These are phyloP conservation scores for Antidorcas marsupialis DNA, from an alignment of 2,113 vertebrate species.

Conservation along the genomic window DNA sequence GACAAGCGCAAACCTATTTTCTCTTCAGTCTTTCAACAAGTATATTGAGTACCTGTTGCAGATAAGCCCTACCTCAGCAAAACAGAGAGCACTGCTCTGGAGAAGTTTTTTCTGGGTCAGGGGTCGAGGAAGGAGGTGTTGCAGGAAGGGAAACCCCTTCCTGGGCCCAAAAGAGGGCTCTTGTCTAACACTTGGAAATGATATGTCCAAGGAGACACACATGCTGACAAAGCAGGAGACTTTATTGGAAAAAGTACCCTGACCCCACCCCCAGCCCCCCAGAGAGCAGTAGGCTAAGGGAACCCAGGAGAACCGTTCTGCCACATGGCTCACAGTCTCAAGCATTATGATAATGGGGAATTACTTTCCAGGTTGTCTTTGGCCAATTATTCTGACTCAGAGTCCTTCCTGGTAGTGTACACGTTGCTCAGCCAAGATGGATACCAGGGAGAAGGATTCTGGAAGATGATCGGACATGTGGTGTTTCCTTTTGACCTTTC, in stretches of 20 bases:
- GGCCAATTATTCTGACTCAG: neutral
- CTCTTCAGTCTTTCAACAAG: neutral
- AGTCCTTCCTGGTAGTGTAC: neutral
- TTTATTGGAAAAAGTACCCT: neutral
- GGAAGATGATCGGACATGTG: neutral
- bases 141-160: neutral
- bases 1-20: neutral
- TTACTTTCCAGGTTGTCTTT: neutral
- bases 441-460: neutral
- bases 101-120: neutral
- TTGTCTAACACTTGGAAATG: neutral
- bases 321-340: neutral
- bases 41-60: neutral
- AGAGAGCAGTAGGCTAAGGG: neutral
- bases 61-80: neutral
- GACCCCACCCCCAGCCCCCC: fast-evolving
- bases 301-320: neutral
- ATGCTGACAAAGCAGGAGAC: neutral
- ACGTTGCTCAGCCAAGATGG: neutral
- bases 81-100: neutral
- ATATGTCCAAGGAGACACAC: neutral
- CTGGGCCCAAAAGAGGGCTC: neutral
- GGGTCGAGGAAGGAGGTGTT: neutral
- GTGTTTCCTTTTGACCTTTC: neutral
- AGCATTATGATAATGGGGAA: neutral